Evolutionary conservation across 2,797 vertebrate genomes (phyloP), one percentile per base, ranked within the genome.

Genomic region (Podargus strigoides): DNA sequence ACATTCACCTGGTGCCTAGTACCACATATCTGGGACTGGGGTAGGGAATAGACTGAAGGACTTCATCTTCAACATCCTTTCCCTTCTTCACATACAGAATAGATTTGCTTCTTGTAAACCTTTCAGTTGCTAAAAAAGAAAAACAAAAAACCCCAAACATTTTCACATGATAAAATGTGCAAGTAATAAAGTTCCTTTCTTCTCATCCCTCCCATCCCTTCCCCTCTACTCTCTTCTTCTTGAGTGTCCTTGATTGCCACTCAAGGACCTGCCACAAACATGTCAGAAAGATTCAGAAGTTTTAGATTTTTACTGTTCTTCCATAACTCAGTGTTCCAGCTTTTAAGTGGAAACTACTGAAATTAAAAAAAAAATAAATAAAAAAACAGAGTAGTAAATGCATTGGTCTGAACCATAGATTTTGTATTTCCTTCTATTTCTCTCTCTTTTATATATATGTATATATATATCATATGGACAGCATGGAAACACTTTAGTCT

Each of bases 121-220:
- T 56, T 76, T 87, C 41, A 59, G 20, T 18, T 80, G 26, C 68
- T 89, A 44, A 62, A 66, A 79, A 75, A 84, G 15, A 91, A 26
- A 50, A 50, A 28, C 14, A 50, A 50, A 50, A 15, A 24, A 50
- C 27, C 26, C 26, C 49, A 50, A 47, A 14, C 5, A 26, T 23
- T 42, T 60, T 62, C 9, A 41, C 18, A 17, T 73, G 20, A 58
- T 60, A 90, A 95, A 91, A 60, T 63, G 13, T 46, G 27, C 47
- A 94, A 42, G 14, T 46, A 60, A 87, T 50, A 72, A 73, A 58
- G 32, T 70, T 89, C 17, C 12, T 64, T n/a, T 39, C 21, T 42
- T 76, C 23, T 16, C 0, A 0, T 5, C 17, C 8, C 8, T 87
- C 7, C 8, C 6, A 0, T 10, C 6, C 3, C 15, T 44, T 32